Conservation (phyloP, 2,888 invertebrate genomes). For the Hirudinaria manillensis region DNA sequence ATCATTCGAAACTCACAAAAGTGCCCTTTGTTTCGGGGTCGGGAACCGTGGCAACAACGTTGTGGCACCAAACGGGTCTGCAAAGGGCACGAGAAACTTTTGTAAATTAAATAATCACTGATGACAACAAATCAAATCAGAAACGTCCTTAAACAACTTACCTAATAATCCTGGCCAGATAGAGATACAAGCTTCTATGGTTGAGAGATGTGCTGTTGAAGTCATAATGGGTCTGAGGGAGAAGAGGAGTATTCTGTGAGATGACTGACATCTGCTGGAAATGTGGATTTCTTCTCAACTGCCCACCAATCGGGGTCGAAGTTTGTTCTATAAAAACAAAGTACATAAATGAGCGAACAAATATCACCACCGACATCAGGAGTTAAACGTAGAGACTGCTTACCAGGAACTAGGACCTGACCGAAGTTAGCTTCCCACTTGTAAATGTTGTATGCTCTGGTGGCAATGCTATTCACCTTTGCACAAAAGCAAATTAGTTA, state of each 20-base stretch:
- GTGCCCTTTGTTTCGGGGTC: background rate
- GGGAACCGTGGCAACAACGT: background rate
- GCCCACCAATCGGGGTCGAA: slow-evolving; percentile 2
- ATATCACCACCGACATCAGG: background rate
- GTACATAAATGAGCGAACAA: background rate
- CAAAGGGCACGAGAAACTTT: background rate
- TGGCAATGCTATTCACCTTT: slow-evolving; percentile 73
- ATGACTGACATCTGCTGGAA: background rate
- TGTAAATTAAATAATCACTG: background rate
- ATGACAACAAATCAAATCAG: too few species aligned
- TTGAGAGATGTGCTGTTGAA: slow-evolving; percentile 64
- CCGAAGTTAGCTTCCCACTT: slow-evolving; percentile 66
- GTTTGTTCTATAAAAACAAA: slow-evolving; percentile 2
- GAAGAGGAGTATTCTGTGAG: background rate
- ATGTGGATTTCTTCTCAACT: background rate
- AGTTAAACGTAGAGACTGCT: background rate
- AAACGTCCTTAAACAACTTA: slow-evolving; percentile 35
- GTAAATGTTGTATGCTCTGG: slow-evolving; percentile 82
- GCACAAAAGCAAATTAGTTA: slow-evolving; percentile 24
- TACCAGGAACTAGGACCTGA: slow-evolving; percentile 35
- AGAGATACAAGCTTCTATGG: slow-evolving; percentile 87
- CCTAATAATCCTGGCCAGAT: slow-evolving; percentile 75
- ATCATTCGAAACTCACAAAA: background rate
- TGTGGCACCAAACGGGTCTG: slow-evolving; percentile 26
- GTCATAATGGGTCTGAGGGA: background rate